Evolutionary conservation across 2,113 vertebrate species (phyloP), one percentile per base, ranked within the genome.

Genomic region (Callocephalon fimbriatum): DNA sequence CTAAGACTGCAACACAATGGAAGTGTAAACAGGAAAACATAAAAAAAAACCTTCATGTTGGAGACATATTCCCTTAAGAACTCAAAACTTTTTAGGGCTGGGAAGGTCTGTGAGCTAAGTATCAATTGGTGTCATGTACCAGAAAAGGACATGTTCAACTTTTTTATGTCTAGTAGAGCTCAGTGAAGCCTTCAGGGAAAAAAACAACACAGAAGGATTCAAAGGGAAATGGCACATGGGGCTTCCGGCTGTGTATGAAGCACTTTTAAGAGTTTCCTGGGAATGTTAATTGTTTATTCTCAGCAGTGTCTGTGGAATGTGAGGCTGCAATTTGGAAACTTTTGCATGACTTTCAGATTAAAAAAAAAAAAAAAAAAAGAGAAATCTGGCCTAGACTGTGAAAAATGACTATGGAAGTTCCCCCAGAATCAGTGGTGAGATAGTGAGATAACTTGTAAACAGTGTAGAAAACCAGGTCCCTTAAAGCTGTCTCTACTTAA

Each of bases 1-100:
- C 31, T 61, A 56, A 1, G 9, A 44, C 29, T 85, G 73, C 32
- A 77, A 65, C 29, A 75, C 29, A 61, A 72, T 89, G 63, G 75
- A 81, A 91, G 54, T 19, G 14, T 91, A 92, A 95, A 84, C 89
- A 93, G 80, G 91, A 93, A 94, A 94, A 76, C 26, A 40, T 29
- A 78, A 22, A 29, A 89, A 89, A 94, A 59, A 6, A 10, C 15
- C 73, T 94, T 75, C 19, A 21, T 75, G 93, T 72, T 78, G 50
- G 85, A 93, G 61, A 42, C 20, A 54, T 2, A 40, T 22, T 87
- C 42, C 40, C 59, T 68, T 77, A 88, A 93, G 71, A 86, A 51
- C 11, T 25, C 32, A 81, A 88, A 85, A 75, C 22, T 35, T 80
- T 85, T 58, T 75, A 50, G 45, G 65, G 63, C 59, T 92, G 85